These are phyloP conservation scores for Hemitrygon akajei DNA, from an alignment of 2,797 vertebrate genomes.

Conservation along the genomic window DNA sequence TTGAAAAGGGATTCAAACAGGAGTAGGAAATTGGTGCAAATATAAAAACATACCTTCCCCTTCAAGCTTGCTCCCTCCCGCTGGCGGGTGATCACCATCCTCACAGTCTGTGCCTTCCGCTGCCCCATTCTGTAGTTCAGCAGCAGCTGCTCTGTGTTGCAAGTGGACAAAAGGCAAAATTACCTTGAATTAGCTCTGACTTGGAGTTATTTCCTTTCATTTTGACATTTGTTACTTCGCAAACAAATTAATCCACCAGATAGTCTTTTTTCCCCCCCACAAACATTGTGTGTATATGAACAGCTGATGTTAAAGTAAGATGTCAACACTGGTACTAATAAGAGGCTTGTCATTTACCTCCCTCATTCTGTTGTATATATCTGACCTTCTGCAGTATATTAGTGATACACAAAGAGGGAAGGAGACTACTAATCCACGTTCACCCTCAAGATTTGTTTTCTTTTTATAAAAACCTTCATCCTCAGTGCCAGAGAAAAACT, in stretches of 20 bases:
- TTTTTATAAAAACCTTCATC: not conserved
- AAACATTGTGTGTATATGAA: not conserved
- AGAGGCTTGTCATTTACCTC: not conserved
- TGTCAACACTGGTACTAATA: not conserved
- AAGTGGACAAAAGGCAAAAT: not conserved
- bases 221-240: not conserved
- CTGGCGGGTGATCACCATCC: not conserved
- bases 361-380: not conserved
- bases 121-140: not conserved
- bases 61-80: not conserved
- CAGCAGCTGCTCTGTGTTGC: not conserved
- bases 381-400: not conserved
- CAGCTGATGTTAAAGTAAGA: not conserved
- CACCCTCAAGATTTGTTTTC: not conserved
- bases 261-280: not conserved
- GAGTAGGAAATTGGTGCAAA: not conserved
- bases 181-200: not conserved
- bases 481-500: not conserved
- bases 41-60: not conserved
- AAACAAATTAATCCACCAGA: not conserved
- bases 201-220: too few species aligned
- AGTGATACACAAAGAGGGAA: not conserved
- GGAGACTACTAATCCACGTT: not conserved
- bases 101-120: not conserved
- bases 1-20: not conserved